phyloP scores from a whole-genome alignment of 2,113 vertebrate species.

The Podocnemis expansa region DNA sequence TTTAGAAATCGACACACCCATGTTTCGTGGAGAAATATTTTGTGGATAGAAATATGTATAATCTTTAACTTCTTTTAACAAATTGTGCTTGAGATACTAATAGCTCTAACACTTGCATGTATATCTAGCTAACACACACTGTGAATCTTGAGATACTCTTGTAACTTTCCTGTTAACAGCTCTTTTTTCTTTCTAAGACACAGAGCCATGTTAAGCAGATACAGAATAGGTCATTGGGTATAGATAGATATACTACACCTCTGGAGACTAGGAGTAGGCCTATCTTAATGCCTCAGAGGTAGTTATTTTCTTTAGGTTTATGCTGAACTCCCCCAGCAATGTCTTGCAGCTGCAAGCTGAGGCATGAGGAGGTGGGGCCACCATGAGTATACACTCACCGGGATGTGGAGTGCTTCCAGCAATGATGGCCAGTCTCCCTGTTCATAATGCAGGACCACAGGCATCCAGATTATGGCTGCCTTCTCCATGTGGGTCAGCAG shows the following conservation, averaged over 20 bases:
- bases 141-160: accelerated
- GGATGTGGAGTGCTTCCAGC: neutral
- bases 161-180: neutral
- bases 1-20: neutral
- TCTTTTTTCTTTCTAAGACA: accelerated
- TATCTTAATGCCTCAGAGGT: accelerated
- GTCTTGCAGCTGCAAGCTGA: accelerated
- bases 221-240: accelerated
- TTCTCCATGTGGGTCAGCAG: neutral
- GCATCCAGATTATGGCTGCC: neutral
- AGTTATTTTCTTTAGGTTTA: neutral
- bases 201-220: accelerated
- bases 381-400: neutral
- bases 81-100: neutral
- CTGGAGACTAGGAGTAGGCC: accelerated
- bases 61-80: neutral
- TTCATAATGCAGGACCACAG: neutral
- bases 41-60: neutral
- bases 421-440: neutral
- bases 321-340: accelerated
- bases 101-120: neutral
- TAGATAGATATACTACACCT: neutral
- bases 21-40: too few relatives aligned
- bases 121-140: neutral
- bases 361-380: accelerated